Evolutionary conservation across 2,797 vertebrate species (phyloP).

Genomic region (Sebastes itinus): DNA sequence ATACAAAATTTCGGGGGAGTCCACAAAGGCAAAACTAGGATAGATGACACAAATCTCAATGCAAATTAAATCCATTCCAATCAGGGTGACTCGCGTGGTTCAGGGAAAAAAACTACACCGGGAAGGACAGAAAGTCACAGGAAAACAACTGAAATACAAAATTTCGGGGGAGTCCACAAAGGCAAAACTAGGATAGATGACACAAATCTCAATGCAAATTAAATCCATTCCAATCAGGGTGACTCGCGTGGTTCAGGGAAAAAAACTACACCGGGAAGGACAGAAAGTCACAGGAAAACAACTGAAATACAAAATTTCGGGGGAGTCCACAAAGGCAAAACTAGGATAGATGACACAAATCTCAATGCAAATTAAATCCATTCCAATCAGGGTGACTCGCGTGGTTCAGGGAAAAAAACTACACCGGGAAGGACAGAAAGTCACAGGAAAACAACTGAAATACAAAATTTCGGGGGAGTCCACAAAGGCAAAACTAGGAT

Average conservation of each 20-base stretch:
- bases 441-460: no score
- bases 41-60: neutral
- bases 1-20: no score
- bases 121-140: neutral
- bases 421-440: neutral
- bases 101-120: no score
- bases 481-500: neutral
- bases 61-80: neutral
- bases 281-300: neutral
- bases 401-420: no score
- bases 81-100: neutral
- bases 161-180: neutral
- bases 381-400: neutral
- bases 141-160: no score
- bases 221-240: neutral
- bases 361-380: neutral
- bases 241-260: neutral
- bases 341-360: neutral
- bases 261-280: neutral
- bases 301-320: no score
- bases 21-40: neutral
- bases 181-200: neutral
- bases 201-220: neutral
- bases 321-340: neutral
- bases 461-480: no score